Conservation (phyloP, 2,888 invertebrate genomes). For the Lasius fuliginosus region DNA sequence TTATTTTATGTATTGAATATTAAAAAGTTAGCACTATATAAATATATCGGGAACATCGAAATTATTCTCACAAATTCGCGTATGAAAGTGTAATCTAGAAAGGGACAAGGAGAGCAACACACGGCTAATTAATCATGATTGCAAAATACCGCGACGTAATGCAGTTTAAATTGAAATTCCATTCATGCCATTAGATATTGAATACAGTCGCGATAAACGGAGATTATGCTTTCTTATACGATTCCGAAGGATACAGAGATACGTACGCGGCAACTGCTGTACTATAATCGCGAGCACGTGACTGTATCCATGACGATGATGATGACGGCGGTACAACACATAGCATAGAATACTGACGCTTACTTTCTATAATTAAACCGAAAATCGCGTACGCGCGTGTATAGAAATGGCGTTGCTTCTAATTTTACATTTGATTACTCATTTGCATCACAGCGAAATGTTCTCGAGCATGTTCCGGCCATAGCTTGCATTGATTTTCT, state of each 20-base stretch:
- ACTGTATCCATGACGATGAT: slow-evolving; percentile 59
- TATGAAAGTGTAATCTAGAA: background rate
- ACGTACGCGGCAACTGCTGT: slow-evolving; percentile 66
- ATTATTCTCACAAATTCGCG: background rate
- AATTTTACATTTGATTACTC: slow-evolving; percentile 61
- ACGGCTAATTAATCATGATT: slow-evolving; percentile 30
- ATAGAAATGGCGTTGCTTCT: slow-evolving; percentile 58
- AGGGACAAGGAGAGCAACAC: background rate
- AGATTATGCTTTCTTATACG: slow-evolving; percentile 34
- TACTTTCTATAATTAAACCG: slow-evolving; percentile 75
- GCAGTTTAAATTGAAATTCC: slow-evolving; percentile 27
- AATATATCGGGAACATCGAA: background rate
- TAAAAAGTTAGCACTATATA: background rate
- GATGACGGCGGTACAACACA: slow-evolving; percentile 21
- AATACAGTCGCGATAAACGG: background rate
- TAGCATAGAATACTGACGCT: slow-evolving; percentile 60
- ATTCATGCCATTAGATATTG: slow-evolving; percentile 28
- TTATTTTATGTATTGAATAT: background rate
- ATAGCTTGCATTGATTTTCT: background rate
- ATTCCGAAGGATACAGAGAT: slow-evolving; percentile 12
- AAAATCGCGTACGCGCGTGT: slow-evolving; percentile 57
- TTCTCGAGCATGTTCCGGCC: background rate
- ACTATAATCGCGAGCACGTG: slow-evolving; percentile 74
- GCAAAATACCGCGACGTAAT: slow-evolving; percentile 21
- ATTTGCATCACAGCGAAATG: slow-evolving; percentile 3